These are phyloP conservation scores for Hippopotamus amphibius DNA, from an alignment of 2,113 vertebrate genomes.

Conservation along the genomic window DNA sequence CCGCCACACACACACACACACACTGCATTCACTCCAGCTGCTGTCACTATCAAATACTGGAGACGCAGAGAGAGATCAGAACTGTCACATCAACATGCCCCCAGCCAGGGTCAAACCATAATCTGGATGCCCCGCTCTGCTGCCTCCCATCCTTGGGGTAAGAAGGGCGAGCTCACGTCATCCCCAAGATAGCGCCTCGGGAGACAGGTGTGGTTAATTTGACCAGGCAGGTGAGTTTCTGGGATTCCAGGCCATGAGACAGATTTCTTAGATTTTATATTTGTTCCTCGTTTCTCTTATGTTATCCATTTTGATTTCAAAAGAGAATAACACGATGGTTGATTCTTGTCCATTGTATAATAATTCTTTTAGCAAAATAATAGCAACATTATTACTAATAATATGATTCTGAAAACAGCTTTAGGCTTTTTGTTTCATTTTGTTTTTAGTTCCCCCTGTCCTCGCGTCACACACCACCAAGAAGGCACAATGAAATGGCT, in stretches of 20 bases:
- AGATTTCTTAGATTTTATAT: not conserved
- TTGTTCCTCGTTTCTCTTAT: not conserved
- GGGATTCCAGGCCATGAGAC: not conserved
- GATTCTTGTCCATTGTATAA: not conserved
- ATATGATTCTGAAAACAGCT: not conserved
- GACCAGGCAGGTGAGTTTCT: not conserved
- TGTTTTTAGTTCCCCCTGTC: not conserved
- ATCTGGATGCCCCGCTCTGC: no score
- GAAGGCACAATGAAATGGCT: not conserved
- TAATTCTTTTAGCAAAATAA: not conserved
- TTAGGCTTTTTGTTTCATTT: not conserved
- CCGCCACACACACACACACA: no score
- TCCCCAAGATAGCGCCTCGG: not conserved
- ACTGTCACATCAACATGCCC: accelerated
- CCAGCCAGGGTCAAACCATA: no score
- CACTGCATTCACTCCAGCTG: no score
- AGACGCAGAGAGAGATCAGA: not conserved
- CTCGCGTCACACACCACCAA: not conserved
- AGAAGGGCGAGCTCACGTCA: accelerated
- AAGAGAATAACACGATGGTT: not conserved
- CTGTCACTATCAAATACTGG: not conserved
- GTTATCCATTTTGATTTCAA: not conserved
- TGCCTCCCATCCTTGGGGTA: not conserved
- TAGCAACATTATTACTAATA: not conserved
- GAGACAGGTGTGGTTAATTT: not conserved